A percentile compares a stretch with the other conserved stretches of the same genome.
phyloP scores from a whole-genome alignment of 1,140 invertebrate genomes.

The Gonioctena quinquepunctata region DNA sequence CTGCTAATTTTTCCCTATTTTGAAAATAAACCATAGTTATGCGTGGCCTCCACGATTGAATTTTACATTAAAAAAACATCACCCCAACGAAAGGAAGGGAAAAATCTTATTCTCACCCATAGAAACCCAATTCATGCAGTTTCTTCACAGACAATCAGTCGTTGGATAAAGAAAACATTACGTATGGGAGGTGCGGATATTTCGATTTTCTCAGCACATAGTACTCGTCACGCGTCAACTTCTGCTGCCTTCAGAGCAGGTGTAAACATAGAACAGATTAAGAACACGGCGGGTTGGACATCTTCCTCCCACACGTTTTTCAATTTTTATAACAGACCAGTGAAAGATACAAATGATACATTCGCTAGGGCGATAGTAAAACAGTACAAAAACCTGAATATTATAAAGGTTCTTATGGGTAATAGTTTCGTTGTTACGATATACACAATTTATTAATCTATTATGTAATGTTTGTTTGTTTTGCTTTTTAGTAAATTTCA shows the following conservation, averaged over 20 bases:
- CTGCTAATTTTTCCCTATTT: not conserved
- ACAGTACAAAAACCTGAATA: no score
- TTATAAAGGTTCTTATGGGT: no score
- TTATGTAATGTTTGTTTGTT: no score
- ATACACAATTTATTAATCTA: no score
- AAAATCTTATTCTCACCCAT: not conserved
- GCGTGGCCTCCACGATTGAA: not conserved
- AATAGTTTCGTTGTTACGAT: no score
- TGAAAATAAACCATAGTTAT: not conserved
- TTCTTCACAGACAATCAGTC: not conserved
- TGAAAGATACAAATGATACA: no score
- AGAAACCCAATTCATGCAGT: not conserved
- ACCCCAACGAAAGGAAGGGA: not conserved
- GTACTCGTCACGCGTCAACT: conserved; percentile 9
- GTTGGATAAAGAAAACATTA: conserved; percentile 4
- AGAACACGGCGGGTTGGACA: conserved; percentile 2
- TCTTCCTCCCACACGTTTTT: not conserved
- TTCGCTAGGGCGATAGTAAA: no score
- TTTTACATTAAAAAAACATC: not conserved
- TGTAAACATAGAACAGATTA: conserved; percentile 3
- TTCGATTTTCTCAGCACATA: not conserved
- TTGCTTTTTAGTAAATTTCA: no score
- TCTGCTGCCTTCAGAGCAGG: not conserved
- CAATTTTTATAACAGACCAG: conserved; percentile 17
- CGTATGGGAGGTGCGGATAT: not conserved